Evolutionary conservation across 2,113 vertebrate genomes (phyloP).

Genomic region (Forbesichthys agassizii): DNA sequence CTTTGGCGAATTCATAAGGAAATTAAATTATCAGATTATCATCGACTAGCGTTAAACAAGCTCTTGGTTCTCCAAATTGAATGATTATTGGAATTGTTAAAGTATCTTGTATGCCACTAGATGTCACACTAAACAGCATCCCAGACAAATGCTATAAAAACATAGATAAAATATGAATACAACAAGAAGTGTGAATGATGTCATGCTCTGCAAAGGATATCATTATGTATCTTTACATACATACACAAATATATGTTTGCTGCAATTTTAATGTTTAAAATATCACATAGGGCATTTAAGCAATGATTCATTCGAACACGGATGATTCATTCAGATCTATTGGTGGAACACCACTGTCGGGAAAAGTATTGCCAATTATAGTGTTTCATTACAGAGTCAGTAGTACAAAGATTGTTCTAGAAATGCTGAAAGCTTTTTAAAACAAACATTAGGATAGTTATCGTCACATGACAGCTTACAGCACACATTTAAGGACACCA

Average conservation of each 20-base stretch:
- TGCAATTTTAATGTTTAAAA: too few relatives aligned
- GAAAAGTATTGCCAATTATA: neutral
- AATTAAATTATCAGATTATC: slow-evolving; percentile 56
- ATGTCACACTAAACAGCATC: too few relatives aligned
- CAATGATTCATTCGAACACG: slow-evolving; percentile 12
- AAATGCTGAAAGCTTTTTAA: slow-evolving; percentile 1
- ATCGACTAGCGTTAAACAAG: slow-evolving; percentile 36
- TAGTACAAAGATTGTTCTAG: neutral
- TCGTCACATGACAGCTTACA: slow-evolving; percentile 8
- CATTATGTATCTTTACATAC: too few relatives aligned
- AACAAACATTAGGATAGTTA: slow-evolving; percentile 5
- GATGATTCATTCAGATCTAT: neutral
- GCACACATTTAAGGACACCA: slow-evolving; percentile 20
- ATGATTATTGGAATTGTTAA: neutral
- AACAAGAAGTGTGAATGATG: too few relatives aligned
- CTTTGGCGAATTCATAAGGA: slow-evolving; percentile 60
- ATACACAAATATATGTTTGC: too few relatives aligned
- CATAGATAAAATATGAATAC: too few relatives aligned
- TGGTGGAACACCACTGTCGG: neutral
- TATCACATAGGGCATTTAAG: neutral
- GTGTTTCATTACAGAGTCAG: neutral
- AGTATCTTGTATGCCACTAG: too few relatives aligned
- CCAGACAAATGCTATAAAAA: too few relatives aligned
- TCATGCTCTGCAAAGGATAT: too few relatives aligned
- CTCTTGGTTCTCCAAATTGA: slow-evolving; percentile 5